Base-by-base conservation (phyloP, 2,888 invertebrate species). In the Thymelicus sylvestris region DNA sequence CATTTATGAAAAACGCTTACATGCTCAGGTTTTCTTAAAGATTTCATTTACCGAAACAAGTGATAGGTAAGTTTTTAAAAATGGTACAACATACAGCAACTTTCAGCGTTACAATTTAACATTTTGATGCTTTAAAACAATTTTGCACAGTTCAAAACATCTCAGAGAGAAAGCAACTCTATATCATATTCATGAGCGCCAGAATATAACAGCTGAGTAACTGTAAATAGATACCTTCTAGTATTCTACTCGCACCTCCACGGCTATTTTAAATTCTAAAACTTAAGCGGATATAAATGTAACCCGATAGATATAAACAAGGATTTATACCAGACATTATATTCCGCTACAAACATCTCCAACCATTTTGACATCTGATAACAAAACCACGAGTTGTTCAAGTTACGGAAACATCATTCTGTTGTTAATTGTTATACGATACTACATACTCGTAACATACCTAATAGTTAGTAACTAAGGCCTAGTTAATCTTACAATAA, bases 311-410 rank as follows among this genome's bases (percentile, higher is more conserved):
- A 55, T 12, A 41, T 10, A 7, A 41, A 65, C 41, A 55, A 52
- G 64, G 65, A 65, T 65, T 52, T 55, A 65, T 64, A 52, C 10
- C 50, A 19, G 10, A 19, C 19, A 2, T 19, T 48, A 39, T 65
- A 55, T 41, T 55, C 39, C 65, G 31, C 50, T 52, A 50, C 15
- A 50, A 63, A 47, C 41, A 47, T 63, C 31, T 63, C 13, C 15
- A 38, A 52, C 31, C 63, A 47, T 38, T 68, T 31, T 47, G 64
- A n/a, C 57, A 64, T 8, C 48, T 39, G 68, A 64, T 48, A 31
- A 31, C 63, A 10, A 41, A 69, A 69, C 68, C 68, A 48, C 68
- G 48, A 64, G 19, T n/a, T 64, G 19, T 59, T 64, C 19, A 8
- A 48, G 39, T 63, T 48, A 64, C 63, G 15, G 63, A 57, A 31